Percentiles rank a stretch among this genome's conserved stretches.
phyloP scores from a whole-genome alignment of 1,140 invertebrate genomes.

The Reticulitermes speratus region DNA sequence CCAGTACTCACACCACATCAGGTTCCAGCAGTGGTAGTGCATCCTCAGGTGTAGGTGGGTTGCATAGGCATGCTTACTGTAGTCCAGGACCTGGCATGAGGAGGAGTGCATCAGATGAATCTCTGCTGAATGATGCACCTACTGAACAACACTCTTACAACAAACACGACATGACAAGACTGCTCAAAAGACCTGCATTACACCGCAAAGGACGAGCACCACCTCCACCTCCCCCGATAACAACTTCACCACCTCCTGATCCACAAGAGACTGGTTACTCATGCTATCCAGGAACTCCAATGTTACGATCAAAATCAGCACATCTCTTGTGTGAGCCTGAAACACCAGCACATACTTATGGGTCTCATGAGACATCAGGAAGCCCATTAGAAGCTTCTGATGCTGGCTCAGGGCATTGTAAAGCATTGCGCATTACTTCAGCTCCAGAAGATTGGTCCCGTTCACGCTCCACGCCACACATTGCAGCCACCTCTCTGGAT shows the following conservation, averaged over 20 bases:
- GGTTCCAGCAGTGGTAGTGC: slow-evolving; percentile 29
- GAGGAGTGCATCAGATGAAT: slow-evolving; percentile 50
- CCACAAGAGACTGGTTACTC: slow-evolving; percentile 33
- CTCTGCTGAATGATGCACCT: slow-evolving; percentile 40
- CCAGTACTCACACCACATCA: neutral
- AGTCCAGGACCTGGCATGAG: slow-evolving; percentile 36
- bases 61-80: slow-evolving; percentile 22
- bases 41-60: slow-evolving; percentile 30
- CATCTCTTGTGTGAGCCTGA: slow-evolving; percentile 35
- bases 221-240: slow-evolving; percentile 38
- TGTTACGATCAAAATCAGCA: slow-evolving; percentile 40
- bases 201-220: slow-evolving; percentile 41
- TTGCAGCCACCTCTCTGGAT: slow-evolving; percentile 39
- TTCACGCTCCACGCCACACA: slow-evolving; percentile 46
- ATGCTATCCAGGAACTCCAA: slow-evolving; percentile 36
- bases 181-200: slow-evolving; percentile 37
- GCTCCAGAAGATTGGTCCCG: slow-evolving; percentile 38
- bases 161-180: slow-evolving; percentile 6
- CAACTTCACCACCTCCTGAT: slow-evolving; percentile 19
- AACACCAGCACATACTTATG: neutral
- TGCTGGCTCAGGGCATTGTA: neutral
- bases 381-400: neutral
- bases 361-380: neutral
- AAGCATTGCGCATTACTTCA: neutral
- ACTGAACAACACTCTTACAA: slow-evolving; percentile 1